A percentile compares a stretch with the other conserved stretches of the same genome.
These are phyloP conservation scores for Sympetrum striolatum DNA, from an alignment of 2,888 invertebrate genomes.

Conservation along the genomic window DNA sequence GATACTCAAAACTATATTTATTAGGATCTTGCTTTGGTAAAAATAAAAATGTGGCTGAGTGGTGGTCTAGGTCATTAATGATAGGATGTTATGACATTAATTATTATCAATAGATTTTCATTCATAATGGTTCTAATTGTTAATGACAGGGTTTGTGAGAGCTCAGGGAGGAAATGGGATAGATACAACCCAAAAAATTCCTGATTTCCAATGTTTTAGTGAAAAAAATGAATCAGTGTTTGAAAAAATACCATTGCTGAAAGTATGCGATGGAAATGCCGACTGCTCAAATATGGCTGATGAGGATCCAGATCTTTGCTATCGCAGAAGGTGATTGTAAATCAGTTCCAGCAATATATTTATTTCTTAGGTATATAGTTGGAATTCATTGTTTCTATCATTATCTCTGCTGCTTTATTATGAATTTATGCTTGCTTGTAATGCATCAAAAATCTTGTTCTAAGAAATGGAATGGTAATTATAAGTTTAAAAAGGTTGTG, in stretches of 20 bases:
- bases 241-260: neutral
- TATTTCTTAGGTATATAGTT: neutral
- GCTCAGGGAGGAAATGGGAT: constrained; percentile 10
- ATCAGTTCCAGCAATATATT: neutral
- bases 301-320: constrained; percentile 3
- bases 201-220: neutral
- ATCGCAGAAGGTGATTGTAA: neutral
- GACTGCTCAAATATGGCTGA: constrained; percentile 3
- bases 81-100: no score
- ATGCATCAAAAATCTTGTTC: neutral
- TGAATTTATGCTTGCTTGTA: neutral
- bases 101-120: no score
- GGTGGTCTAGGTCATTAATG: no score
- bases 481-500: neutral
- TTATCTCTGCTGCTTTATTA: neutral
- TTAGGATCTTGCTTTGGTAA: no score
- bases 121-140: neutral
- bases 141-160: neutral
- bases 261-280: constrained; percentile 13
- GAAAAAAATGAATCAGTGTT: neutral
- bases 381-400: neutral
- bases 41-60: no score
- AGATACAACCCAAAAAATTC: neutral
- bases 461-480: no score
- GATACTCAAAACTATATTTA: no score